Percentiles rank a stretch among this genome's conserved stretches.
phyloP scores from a whole-genome alignment of 2,113 vertebrate genomes.

The Sprattus sprattus region DNA sequence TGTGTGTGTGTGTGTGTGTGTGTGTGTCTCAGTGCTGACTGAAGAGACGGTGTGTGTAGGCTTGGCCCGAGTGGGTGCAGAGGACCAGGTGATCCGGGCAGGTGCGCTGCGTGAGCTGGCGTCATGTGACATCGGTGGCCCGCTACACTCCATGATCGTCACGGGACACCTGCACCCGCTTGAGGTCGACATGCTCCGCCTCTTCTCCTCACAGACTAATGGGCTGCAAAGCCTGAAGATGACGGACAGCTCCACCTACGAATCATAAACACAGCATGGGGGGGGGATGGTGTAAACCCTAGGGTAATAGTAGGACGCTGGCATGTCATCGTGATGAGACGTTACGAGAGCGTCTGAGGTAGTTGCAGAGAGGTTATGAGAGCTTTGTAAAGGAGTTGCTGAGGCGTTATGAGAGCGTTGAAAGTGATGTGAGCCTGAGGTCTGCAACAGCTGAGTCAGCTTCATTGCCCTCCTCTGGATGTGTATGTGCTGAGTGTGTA shows the following conservation, averaged over 20 bases:
- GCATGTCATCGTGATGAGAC: neutral
- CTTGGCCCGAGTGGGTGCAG: constrained; percentile 84
- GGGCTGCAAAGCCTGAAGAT: constrained; percentile 57
- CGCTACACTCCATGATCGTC: constrained; percentile 88
- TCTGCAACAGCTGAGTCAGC: neutral
- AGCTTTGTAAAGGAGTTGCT: neutral
- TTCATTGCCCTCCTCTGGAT: neutral
- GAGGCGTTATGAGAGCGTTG: neutral
- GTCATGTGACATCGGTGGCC: constrained; percentile 80
- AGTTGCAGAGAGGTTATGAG: neutral
- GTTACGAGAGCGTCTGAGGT: neutral
- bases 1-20: neutral
- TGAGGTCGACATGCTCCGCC: constrained; percentile 88
- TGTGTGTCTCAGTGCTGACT: constrained; percentile 55
- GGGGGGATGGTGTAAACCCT: too few species aligned
- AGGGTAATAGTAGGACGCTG: too few species aligned
- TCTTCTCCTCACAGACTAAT: constrained; percentile 75
- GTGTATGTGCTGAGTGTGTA: neutral
- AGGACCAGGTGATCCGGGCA: constrained; percentile 78
- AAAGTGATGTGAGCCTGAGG: neutral
- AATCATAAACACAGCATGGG: constrained; percentile 55
- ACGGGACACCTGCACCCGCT: constrained; percentile 86
- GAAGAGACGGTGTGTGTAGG: constrained; percentile 73
- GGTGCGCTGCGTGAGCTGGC: constrained; percentile 81
- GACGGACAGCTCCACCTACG: constrained; percentile 69